Evolutionary conservation across 1,140 invertebrate species (phyloP).

Genomic region (Caenorhabditis latens): DNA sequence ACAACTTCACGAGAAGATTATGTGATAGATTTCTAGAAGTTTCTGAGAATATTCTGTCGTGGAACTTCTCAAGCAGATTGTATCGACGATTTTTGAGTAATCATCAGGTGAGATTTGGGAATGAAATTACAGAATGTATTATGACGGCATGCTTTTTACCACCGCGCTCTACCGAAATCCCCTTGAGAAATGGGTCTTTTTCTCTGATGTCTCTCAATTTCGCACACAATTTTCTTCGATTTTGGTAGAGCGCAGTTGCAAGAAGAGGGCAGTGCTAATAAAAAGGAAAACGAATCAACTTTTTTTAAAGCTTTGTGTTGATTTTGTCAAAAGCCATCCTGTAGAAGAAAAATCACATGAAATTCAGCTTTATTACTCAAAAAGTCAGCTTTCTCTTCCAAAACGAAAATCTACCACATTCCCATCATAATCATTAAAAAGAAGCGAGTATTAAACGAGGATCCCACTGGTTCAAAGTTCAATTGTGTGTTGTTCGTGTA

Average conservation of each 20-base stretch:
- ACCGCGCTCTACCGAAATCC: too few species aligned
- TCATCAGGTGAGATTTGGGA: neutral
- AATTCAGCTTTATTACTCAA: neutral
- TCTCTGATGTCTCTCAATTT: too few species aligned
- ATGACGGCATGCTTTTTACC: too few species aligned
- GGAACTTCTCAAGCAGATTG: constrained; percentile 63
- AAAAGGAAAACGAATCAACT: neutral
- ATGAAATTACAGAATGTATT: neutral
- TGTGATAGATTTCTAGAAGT: constrained; percentile 60
- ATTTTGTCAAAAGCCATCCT: too few species aligned
- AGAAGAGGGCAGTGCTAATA: too few species aligned
- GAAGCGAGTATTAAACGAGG: neutral
- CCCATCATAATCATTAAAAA: constrained; percentile 21
- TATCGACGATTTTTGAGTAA: constrained; percentile 52
- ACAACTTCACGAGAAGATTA: constrained; percentile 31
- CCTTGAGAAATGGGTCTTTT: too few species aligned
- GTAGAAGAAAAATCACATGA: neutral
- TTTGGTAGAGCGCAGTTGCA: too few species aligned
- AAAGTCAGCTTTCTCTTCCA: neutral
- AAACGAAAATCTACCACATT: constrained; percentile 20
- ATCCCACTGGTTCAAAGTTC: neutral
- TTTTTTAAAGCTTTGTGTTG: too few species aligned
- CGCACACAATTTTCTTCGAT: too few species aligned
- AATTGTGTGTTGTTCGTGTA: neutral
- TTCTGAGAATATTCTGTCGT: constrained; percentile 59